Evolutionary conservation across 2,113 vertebrate genomes (phyloP).

Genomic region (Eulemur rufifrons): DNA sequence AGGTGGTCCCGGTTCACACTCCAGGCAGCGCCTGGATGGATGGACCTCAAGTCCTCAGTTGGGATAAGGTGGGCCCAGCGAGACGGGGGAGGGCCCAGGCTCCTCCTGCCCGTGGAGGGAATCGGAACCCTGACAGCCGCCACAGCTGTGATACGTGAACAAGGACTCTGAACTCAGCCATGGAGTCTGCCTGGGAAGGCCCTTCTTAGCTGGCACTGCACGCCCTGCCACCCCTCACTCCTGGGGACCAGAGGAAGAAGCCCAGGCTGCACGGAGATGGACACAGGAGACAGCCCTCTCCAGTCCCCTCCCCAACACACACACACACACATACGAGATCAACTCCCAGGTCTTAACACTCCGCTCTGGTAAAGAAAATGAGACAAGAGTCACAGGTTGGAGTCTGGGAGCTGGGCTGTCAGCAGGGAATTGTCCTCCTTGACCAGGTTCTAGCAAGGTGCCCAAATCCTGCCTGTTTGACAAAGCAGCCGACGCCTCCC

Average conservation of each 20-base stretch:
- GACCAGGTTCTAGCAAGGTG: not conserved
- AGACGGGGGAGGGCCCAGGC: not conserved
- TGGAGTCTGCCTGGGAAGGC: not conserved
- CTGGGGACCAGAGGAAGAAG: rapidly evolving
- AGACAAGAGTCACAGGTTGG: not conserved
- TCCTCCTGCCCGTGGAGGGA: not conserved
- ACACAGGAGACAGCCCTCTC: not conserved
- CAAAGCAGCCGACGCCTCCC: rapidly evolving
- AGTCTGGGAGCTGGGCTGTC: not conserved
- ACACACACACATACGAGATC: not conserved
- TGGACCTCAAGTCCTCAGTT: not conserved
- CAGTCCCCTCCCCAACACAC: not conserved
- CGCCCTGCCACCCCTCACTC: rapidly evolving
- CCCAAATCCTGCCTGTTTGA: not conserved
- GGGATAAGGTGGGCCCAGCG: not conserved
- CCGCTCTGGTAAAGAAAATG: not conserved
- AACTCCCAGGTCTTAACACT: not conserved
- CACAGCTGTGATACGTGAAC: not conserved
- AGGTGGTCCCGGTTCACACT: not conserved
- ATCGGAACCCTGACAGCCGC: rapidly evolving
- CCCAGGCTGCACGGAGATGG: rapidly evolving
- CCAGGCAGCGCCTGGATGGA: not conserved
- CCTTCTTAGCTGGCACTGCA: rapidly evolving
- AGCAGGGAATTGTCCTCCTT: not conserved
- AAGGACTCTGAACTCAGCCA: not conserved